Conservation (phyloP, 2,113 vertebrate species). For the Platanista minor region DNA sequence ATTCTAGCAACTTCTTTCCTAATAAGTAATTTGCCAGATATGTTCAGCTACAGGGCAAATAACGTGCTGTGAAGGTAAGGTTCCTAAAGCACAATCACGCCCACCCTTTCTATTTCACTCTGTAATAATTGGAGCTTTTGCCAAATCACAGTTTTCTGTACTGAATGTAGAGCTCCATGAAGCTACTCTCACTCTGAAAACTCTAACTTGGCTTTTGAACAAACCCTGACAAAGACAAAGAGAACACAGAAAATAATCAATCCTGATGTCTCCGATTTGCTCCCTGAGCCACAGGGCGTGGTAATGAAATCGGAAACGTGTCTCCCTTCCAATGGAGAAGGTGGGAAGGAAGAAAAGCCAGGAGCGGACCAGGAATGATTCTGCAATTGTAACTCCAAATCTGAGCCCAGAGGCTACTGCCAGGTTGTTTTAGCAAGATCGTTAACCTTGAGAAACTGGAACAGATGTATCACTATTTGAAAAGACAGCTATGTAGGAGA, state of each 20-base stretch:
- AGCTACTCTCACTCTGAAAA: conserved; percentile 23
- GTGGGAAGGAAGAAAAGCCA: not conserved
- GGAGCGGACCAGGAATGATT: not conserved
- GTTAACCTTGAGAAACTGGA: not conserved
- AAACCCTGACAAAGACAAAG: conserved; percentile 37
- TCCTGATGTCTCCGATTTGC: conserved; percentile 48
- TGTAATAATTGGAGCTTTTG: not conserved
- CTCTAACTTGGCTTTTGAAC: conserved; percentile 27
- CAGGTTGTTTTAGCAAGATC: not conserved
- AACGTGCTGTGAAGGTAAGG: not conserved
- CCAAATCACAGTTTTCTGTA: conserved; percentile 26
- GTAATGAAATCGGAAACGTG: conserved; percentile 51
- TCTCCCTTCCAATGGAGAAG: not conserved
- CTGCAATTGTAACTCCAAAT: not conserved
- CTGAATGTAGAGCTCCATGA: not conserved
- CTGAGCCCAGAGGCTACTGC: not conserved
- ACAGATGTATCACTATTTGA: not conserved
- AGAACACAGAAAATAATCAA: conserved; percentile 42
- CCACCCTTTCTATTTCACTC: not conserved
- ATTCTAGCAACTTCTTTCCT: not conserved
- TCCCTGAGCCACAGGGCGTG: conserved; percentile 36
- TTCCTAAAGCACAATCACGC: not conserved
- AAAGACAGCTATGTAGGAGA: not conserved
- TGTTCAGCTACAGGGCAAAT: not conserved
- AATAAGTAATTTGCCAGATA: not conserved